Base-by-base conservation (phyloP, 2,797 vertebrate genomes). In the Aulostomus chinensis region DNA sequence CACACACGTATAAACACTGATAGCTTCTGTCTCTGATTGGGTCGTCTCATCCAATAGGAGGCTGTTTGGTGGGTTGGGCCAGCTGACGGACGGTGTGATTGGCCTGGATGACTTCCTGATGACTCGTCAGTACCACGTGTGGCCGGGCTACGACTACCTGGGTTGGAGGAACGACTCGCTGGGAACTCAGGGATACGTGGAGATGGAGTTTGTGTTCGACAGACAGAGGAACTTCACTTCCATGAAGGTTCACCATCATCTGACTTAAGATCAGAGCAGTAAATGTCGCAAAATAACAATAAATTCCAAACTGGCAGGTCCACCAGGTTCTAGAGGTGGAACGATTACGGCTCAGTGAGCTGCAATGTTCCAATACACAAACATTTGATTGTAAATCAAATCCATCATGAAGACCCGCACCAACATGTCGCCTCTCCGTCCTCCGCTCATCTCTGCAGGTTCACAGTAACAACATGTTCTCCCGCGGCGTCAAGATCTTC, bases 401-500 rank as follows among this genome's bases (percentile, higher is more conserved):
- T n/a, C n/a, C n/a, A n/a, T n/a, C n/a, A n/a, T n/a, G n/a, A n/a
- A n/a, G n/a, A n/a, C n/a, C n/a, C n/a, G n/a, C n/a, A n/a, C n/a
- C n/a, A n/a, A n/a, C n/a, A 2, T 9, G 6, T 25, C 24, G 4
- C 3, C 1, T 4, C 11, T 34, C 13, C 15, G 7, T 21, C 4
- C 17, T 13, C 37, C 4, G 13, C 20, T 13, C 32, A 8, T 28
- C n/a, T n/a, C n/a, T n/a, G n/a, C 70, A 96, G 95, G 93, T 96
- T 25, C 94, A 96, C 66, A 94, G 94, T n/a, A 96, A 96, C 87
- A 96, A 96, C 89, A 94, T 95, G 94, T 96, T 95, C 62, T 74
- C 88, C 37, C 90, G 91, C 2, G 89, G 92, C 0, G 94, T 96
- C 68, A 96, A 96, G 89, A 96, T 96, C 73, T 96, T 96, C 65